Conservation (phyloP, 2,113 vertebrate genomes). For the Antechinus stuartii region DNA sequence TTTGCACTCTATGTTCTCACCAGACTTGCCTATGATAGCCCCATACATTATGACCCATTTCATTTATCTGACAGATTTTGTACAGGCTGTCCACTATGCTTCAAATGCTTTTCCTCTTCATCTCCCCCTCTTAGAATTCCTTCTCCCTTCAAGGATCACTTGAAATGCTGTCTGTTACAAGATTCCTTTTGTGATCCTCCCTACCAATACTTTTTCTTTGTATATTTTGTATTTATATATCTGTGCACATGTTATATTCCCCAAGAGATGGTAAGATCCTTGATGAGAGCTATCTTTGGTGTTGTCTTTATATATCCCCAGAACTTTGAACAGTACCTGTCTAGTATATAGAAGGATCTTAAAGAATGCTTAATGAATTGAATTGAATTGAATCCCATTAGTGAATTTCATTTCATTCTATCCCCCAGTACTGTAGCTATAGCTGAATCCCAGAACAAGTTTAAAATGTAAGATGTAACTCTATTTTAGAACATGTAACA, state of each 20-base stretch:
- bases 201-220: background rate
- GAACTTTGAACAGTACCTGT: background rate
- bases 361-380: background rate
- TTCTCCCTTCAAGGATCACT: background rate
- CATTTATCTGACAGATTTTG: background rate
- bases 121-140: background rate
- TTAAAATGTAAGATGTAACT: background rate
- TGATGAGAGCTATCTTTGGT: background rate
- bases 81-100: background rate
- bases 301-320: background rate
- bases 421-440: rapidly evolving
- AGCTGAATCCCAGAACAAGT: background rate
- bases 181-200: background rate
- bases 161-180: background rate
- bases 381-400: background rate
- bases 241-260: background rate
- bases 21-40: background rate
- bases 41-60: background rate
- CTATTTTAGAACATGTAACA: background rate
- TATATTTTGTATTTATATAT: background rate
- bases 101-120: background rate
- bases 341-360: background rate
- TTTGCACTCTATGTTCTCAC: background rate
- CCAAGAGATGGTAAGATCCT: background rate
- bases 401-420: background rate